Conservation (phyloP, 2,888 invertebrate species). For the Ptychoptera contaminata region DNA sequence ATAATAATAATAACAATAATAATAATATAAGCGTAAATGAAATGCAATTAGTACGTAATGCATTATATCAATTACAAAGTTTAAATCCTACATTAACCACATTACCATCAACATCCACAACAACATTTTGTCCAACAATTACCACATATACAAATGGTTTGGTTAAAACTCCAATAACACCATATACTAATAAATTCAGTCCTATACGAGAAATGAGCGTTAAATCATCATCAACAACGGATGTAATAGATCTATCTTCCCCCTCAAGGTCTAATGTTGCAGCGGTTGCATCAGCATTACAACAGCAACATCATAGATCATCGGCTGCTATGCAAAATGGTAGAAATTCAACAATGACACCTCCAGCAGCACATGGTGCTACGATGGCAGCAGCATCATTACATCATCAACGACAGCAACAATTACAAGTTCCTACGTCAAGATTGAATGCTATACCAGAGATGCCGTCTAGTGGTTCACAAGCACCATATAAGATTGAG, state of each 20-base stretch:
- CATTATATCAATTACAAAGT: too few relatives aligned
- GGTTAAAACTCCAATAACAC: background rate
- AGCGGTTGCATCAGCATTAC: slow-evolving; percentile 19
- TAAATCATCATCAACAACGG: slow-evolving; percentile 23
- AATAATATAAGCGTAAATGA: background rate
- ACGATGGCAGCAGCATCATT: slow-evolving; percentile 1
- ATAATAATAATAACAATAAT: slow-evolving; percentile 1
- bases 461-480: slow-evolving; percentile 45
- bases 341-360: slow-evolving; percentile 9
- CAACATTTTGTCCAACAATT: background rate
- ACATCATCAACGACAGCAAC: slow-evolving; percentile 9
- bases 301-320: slow-evolving; percentile 13
- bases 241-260: slow-evolving; percentile 36
- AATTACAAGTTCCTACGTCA: slow-evolving; percentile 2
- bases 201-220: slow-evolving; percentile 9
- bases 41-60: too few relatives aligned
- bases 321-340: slow-evolving; percentile 7
- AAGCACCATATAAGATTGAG: slow-evolving; percentile 63
- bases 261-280: slow-evolving; percentile 31
- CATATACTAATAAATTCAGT: slow-evolving; percentile 3
- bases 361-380: slow-evolving; percentile 12
- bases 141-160: slow-evolving; percentile 13
- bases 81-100: background rate
- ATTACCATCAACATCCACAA: background rate
- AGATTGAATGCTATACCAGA: slow-evolving; percentile 56